These are phyloP conservation scores for Hyposoter didymator DNA, from an alignment of 2,888 invertebrate genomes.

Conservation along the genomic window DNA sequence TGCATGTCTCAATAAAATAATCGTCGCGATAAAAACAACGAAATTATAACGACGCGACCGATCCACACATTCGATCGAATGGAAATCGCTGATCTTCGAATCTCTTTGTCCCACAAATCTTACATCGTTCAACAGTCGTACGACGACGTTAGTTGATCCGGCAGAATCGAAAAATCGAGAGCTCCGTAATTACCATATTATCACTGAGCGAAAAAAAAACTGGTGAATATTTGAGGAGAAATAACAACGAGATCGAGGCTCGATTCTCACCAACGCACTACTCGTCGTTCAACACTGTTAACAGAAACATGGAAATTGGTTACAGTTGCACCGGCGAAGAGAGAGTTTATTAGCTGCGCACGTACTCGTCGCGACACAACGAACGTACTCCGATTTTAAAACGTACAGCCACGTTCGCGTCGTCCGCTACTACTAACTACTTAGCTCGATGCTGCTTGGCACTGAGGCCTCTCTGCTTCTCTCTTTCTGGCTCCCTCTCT, in stretches of 20 bases:
- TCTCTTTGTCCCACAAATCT: neutral
- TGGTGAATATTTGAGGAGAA: neutral
- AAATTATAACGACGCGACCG: neutral
- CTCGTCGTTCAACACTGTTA: neutral
- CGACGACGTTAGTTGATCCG: neutral
- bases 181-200: neutral
- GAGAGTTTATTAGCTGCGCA: neutral
- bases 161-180: neutral
- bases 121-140: neutral
- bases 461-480: conserved; percentile 39
- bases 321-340: conserved; percentile 1
- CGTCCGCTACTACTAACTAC: conserved; percentile 62
- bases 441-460: conserved; percentile 58
- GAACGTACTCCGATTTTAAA: conserved; percentile 22
- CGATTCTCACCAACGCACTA: neutral
- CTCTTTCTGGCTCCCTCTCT: neutral
- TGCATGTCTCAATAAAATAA: neutral
- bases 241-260: neutral
- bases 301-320: neutral
- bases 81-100: neutral
- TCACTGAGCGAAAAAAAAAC: neutral
- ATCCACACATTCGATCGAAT: neutral
- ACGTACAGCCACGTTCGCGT: conserved; percentile 39
- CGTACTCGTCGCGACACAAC: neutral
- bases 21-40: neutral